Percentiles rank a stretch among this genome's conserved stretches.
Conservation (phyloP, 2,113 vertebrate species). For the Psammodynastes pulverulentus region DNA sequence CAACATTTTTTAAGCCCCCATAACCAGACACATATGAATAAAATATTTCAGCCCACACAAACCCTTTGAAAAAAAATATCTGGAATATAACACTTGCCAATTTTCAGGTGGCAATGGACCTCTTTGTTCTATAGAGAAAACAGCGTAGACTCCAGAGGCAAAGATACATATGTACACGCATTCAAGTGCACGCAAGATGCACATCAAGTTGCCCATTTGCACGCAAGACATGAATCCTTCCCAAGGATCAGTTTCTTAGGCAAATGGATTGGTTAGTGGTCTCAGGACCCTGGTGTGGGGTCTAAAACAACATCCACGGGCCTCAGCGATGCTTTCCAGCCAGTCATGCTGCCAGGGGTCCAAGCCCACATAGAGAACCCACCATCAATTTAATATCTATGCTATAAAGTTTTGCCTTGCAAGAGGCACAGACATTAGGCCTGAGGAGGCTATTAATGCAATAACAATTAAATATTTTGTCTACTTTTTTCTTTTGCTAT, state of each 20-base stretch:
- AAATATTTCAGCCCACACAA: slow-evolving; percentile 45
- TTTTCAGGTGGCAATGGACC: slow-evolving; percentile 24
- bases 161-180: neutral
- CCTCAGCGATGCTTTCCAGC: neutral
- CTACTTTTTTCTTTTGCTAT: neutral
- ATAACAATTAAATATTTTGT: neutral
- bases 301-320: neutral
- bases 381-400: neutral
- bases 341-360: neutral
- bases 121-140: neutral
- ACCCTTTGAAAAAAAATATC: slow-evolving; percentile 55
- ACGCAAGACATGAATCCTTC: neutral
- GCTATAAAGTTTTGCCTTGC: neutral
- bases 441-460: neutral
- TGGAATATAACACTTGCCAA: slow-evolving; percentile 47
- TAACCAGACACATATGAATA: slow-evolving; percentile 51
- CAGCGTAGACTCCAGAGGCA: neutral
- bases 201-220: neutral
- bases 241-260: rapidly evolving
- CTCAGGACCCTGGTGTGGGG: neutral
- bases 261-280: neutral
- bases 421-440: neutral
- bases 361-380: neutral
- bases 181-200: neutral
- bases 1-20: slow-evolving; percentile 49